Percentiles rank a stretch among this genome's conserved stretches.
These are phyloP conservation scores for Echeneis naucrates DNA, from an alignment of 2,797 vertebrate genomes.

Conservation along the genomic window DNA sequence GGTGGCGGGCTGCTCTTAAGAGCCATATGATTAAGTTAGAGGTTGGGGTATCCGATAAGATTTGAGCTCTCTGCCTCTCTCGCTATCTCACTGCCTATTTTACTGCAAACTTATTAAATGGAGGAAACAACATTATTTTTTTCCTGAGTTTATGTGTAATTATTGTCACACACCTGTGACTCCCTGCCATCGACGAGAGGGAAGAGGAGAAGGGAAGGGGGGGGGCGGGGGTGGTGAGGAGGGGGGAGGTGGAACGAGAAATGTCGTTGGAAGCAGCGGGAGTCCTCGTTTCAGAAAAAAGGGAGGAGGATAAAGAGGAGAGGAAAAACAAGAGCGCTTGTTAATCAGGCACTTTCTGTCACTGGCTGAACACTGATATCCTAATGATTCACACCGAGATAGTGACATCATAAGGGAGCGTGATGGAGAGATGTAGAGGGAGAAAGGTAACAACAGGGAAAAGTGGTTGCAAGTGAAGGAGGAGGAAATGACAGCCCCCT, in stretches of 20 bases:
- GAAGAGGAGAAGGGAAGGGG: constrained; percentile 77
- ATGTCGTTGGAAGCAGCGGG: constrained; percentile 84
- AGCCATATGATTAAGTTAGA: constrained; percentile 99
- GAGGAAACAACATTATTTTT: constrained; percentile 92
- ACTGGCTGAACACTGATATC: constrained; percentile 83
- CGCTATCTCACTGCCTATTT: constrained; percentile 90
- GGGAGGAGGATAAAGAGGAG: constrained; percentile 75
- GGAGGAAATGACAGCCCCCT: constrained; percentile 57
- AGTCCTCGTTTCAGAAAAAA: constrained; percentile 81
- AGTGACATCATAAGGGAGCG: constrained; percentile 78
- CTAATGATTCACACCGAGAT: constrained; percentile 84
- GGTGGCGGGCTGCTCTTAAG: constrained; percentile 97
- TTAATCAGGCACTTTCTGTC: constrained; percentile 87
- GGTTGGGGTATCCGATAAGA: constrained; percentile 95
- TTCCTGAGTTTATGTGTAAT: constrained; percentile 95
- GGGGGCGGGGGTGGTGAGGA: constrained; percentile 67
- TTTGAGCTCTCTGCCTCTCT: constrained; percentile 85
- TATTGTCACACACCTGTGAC: constrained; percentile 98
- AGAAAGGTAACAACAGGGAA: constrained; percentile 32
- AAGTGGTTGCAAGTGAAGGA: constrained; percentile 39
- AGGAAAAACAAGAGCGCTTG: constrained; percentile 80
- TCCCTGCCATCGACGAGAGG: constrained; percentile 86
- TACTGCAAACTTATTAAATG: constrained; percentile 99
- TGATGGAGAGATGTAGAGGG: constrained; percentile 56
- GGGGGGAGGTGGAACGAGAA: constrained; percentile 63